Conservation (phyloP, 2,888 invertebrate species). For the Galeopsomyia nigrocyanea region DNA sequence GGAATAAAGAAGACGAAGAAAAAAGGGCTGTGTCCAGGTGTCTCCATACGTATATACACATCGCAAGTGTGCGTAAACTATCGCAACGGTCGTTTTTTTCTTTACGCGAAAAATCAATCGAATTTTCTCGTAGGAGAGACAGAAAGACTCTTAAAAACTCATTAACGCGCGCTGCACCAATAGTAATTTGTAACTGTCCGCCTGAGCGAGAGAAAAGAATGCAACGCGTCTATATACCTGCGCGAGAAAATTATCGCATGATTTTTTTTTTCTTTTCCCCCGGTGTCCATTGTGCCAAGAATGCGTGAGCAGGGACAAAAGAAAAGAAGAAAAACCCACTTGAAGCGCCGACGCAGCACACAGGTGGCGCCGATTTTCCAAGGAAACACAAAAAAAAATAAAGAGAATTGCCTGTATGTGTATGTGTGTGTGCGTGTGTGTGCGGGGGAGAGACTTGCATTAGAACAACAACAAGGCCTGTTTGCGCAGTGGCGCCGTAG, state of each 20-base stretch:
- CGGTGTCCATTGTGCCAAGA: background rate
- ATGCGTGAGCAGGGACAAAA: background rate
- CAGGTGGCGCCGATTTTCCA: slow-evolving; percentile 16
- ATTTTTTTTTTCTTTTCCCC: slow-evolving; percentile 14
- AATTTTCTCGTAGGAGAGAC: background rate
- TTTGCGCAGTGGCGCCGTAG: slow-evolving; percentile 30
- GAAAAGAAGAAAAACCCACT: slow-evolving; percentile 18
- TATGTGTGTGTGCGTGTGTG: no score
- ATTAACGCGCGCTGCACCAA: slow-evolving; percentile 4
- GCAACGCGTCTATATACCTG: background rate
- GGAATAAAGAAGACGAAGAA: no score
- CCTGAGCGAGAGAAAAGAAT: background rate
- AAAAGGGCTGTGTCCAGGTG: no score
- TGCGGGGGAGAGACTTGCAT: no score
- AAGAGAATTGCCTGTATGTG: background rate
- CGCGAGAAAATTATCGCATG: background rate
- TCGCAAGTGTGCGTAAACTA: no score
- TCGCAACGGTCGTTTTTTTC: no score
- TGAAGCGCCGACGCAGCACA: background rate
- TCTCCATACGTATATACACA: no score
- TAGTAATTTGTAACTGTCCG: slow-evolving; percentile 27
- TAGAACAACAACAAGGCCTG: slow-evolving; percentile 18
- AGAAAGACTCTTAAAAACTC: slow-evolving; percentile 29
- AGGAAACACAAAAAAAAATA: background rate
- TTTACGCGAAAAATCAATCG: no score